A percentile compares a stretch with the other conserved stretches of the same genome.
These are phyloP conservation scores for Exocentrus adspersus DNA, from an alignment of 2,888 invertebrate genomes.

Conservation along the genomic window DNA sequence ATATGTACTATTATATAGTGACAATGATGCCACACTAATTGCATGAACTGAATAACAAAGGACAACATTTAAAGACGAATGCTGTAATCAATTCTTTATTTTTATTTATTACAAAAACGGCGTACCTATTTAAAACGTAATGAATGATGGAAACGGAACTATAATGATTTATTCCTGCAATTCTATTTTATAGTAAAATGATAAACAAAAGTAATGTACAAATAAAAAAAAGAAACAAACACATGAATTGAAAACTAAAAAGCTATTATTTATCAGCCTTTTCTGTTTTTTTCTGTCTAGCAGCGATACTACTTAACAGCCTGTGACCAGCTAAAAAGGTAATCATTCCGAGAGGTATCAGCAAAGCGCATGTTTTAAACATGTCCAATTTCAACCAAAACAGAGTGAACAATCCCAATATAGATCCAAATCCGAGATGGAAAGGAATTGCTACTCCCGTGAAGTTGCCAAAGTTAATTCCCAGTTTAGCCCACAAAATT, in stretches of 20 bases:
- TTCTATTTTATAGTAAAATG: constrained; percentile 9
- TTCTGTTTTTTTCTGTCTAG: constrained; percentile 54
- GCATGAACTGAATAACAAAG: too few relatives aligned
- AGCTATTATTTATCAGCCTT: constrained; percentile 41
- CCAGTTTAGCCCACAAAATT: constrained; percentile 85
- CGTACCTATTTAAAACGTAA: too few relatives aligned
- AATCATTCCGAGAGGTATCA: constrained; percentile 84
- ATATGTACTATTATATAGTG: too few relatives aligned
- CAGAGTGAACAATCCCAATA: constrained; percentile 85
- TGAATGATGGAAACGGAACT: too few relatives aligned
- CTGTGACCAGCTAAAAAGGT: constrained; percentile 96
- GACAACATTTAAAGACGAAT: too few relatives aligned
- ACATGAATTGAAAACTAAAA: constrained; percentile 11
- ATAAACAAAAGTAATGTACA: neutral
- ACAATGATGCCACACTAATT: too few relatives aligned
- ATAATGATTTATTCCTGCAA: too few relatives aligned
- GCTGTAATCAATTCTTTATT: too few relatives aligned
- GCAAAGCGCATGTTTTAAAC: constrained; percentile 94
- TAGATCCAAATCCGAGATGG: constrained; percentile 88
- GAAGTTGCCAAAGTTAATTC: constrained; percentile 87
- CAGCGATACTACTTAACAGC: constrained; percentile 83
- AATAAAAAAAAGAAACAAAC: neutral
- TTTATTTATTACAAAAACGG: too few relatives aligned
- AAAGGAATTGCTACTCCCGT: constrained; percentile 87
- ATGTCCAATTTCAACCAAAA: constrained; percentile 96